Evolutionary conservation across 1,140 invertebrate genomes (phyloP), one percentile per base, ranked within the genome.

Genomic region (Lepidurus apus): DNA sequence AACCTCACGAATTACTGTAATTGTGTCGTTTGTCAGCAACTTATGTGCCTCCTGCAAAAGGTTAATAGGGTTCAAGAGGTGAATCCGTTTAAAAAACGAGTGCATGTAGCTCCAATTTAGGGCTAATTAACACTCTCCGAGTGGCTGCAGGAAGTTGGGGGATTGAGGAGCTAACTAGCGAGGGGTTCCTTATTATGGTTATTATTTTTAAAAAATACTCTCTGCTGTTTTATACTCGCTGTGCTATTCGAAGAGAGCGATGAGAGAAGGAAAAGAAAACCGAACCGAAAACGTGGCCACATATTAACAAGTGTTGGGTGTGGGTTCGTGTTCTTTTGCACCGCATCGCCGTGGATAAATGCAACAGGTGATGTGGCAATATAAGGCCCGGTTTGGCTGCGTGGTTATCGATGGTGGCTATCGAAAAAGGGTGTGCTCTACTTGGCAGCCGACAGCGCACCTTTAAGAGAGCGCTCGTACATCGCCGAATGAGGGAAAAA

Each of bases 361-460:
- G 53, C 53, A 65, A 65, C 53, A 65, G 53, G 53, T 65, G 53
- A 65, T 65, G 53, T 65, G 21, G 53, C 53, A 65, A 65, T 65
- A 65, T 65, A 65, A 65, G 53, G 53, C 53, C 53, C 5, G 53
- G 53, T 65, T 65, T 65, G 53, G 53, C 53, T 65, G 53, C 53
- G 53, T 65, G 53, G 53, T 65, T 65, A 65, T 65, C 53, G 53
- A 65, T 65, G 53, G 53, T 65, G 53, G 9, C 21, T 65, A 65
- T 65, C 53, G 53, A 65, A 65, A 65, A 65, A 65, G 53, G 53
- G 53, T 65, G 53, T 65, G 53, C 53, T 65, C 53, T 65, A 65
- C 53, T 65, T 65, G 53, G 53, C 53, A 65, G 53, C 53, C 53
- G 53, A 65, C 53, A 65, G 53, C 53, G 53, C 53, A 65, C 53